Conservation (phyloP, 2,888 invertebrate genomes). For the Idaea aversata region DNA sequence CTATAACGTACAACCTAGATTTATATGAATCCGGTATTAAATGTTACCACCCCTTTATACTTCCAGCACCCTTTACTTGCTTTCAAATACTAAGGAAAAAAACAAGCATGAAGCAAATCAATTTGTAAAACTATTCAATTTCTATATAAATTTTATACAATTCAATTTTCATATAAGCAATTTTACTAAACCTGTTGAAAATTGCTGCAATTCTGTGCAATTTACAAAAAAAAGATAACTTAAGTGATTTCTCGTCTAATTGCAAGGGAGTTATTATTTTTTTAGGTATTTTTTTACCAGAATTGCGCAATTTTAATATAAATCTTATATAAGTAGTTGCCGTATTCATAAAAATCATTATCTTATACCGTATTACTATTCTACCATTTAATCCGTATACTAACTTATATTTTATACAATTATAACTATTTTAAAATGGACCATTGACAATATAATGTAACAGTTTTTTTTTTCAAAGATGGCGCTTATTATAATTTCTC, state of each 20-base stretch:
- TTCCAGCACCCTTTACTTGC: neutral
- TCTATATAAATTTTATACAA: too few species aligned
- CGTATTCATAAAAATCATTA: conserved; percentile 33
- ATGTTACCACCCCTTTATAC: neutral
- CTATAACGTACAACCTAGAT: conserved; percentile 18
- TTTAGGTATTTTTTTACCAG: too few species aligned
- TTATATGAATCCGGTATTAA: conserved; percentile 22
- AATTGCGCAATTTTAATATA: neutral
- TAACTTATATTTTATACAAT: conserved; percentile 32
- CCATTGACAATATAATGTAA: conserved; percentile 30
- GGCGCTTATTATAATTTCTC: neutral
- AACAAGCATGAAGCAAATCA: too few species aligned
- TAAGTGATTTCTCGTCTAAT: neutral
- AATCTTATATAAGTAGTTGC: conserved; percentile 14
- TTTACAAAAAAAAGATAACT: neutral
- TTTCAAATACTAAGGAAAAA: neutral
- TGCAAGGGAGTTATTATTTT: too few species aligned
- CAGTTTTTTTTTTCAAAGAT: neutral
- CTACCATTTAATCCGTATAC: conserved; percentile 28
- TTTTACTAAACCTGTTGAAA: conserved; percentile 1
- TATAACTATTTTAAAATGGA: conserved; percentile 39
- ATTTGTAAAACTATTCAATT: too few species aligned
- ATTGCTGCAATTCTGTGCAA: conserved; percentile 20
- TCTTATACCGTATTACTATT: conserved; percentile 6
- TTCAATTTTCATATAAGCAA: neutral